phyloP scores from a whole-genome alignment of 2,888 invertebrate species.

The Yponomeuta evonymella region DNA sequence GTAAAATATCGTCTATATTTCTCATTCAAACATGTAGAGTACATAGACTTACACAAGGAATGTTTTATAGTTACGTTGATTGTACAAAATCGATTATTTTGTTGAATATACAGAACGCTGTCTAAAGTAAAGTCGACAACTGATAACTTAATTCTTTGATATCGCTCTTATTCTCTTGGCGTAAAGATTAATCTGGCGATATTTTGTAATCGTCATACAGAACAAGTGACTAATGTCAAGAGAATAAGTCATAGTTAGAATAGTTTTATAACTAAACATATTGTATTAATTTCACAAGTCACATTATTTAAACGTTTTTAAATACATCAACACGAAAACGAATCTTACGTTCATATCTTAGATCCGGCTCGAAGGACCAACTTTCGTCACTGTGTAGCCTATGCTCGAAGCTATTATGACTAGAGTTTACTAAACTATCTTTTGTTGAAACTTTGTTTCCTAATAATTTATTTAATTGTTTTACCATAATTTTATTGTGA shows the following conservation, averaged over 20 bases:
- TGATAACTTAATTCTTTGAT: too few species aligned
- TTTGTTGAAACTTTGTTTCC: background rate
- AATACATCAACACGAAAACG: background rate
- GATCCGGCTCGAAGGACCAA: background rate
- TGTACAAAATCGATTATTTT: conserved; percentile 6
- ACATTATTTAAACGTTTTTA: background rate
- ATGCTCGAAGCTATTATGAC: background rate
- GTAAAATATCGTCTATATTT: conserved; percentile 20
- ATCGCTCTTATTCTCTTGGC: too few species aligned
- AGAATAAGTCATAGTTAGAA: background rate
- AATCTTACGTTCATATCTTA: background rate
- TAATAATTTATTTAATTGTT: background rate
- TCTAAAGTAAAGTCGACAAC: too few species aligned
- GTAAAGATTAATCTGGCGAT: background rate
- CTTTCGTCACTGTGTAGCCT: background rate
- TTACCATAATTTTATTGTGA: background rate
- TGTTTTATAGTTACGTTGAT: conserved; percentile 31
- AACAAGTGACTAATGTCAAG: background rate
- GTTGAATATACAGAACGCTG: too few species aligned
- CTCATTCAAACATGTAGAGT: conserved; percentile 49
- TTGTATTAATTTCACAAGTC: background rate
- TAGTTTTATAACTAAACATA: background rate
- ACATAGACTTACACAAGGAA: conserved; percentile 45
- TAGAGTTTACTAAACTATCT: background rate
- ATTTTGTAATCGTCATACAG: background rate